These are phyloP conservation scores for Hippopotamus amphibius DNA, from an alignment of 2,113 vertebrate species.

Conservation along the genomic window DNA sequence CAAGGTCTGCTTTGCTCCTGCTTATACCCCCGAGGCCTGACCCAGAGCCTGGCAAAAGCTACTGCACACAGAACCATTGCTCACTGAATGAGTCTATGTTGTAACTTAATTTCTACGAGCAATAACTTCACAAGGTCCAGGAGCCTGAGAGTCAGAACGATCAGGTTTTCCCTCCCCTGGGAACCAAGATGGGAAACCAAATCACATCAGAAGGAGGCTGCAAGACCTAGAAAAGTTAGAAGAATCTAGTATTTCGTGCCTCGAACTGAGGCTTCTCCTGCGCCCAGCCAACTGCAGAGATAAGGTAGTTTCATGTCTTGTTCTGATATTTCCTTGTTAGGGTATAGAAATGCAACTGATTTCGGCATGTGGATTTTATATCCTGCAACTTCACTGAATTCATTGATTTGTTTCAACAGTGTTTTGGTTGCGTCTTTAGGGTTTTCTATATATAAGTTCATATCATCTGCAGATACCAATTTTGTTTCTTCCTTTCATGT, in stretches of 20 bases:
- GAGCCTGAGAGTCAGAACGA: background rate
- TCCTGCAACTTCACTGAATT: background rate
- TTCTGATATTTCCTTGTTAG: background rate
- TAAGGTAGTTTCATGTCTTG: background rate
- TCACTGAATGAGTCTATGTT: background rate
- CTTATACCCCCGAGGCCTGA: background rate
- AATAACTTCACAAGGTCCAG: background rate
- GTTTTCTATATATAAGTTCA: background rate
- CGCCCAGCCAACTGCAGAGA: background rate
- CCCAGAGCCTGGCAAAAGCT: background rate
- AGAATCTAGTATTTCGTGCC: background rate
- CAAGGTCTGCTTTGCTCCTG: fast-evolving
- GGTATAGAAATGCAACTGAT: background rate
- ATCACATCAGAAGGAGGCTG: background rate
- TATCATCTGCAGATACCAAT: background rate
- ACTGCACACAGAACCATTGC: background rate
- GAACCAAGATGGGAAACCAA: background rate
- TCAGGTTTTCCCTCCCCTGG: background rate
- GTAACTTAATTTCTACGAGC: background rate
- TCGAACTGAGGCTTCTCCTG: background rate
- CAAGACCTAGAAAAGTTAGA: background rate
- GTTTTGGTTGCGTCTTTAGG: background rate
- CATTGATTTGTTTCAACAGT: background rate
- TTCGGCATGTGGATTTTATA: background rate
- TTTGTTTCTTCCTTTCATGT: background rate